Percentiles rank a stretch among this genome's conserved stretches.
These are phyloP conservation scores for Pyxicephalus adspersus DNA, from an alignment of 2,113 vertebrate genomes.

Conservation along the genomic window DNA sequence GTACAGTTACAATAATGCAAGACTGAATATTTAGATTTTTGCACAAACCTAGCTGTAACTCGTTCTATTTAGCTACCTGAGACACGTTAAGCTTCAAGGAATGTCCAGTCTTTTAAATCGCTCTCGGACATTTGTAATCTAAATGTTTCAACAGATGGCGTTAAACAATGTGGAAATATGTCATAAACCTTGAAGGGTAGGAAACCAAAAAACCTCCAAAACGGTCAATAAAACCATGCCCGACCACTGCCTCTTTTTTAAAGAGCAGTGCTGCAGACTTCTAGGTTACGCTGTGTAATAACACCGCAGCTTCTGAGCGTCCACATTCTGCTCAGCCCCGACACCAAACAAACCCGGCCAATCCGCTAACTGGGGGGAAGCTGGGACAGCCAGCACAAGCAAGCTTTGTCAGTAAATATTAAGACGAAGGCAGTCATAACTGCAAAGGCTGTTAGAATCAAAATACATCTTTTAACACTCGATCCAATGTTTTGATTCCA, in stretches of 20 bases:
- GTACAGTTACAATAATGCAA: no score
- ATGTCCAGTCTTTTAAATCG: neutral
- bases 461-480: conserved; percentile 42
- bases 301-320: conserved; percentile 3
- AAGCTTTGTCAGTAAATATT: conserved; percentile 24
- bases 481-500: conserved; percentile 44
- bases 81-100: neutral
- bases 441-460: neutral
- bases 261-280: neutral
- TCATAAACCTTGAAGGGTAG: conserved; percentile 4
- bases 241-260: neutral
- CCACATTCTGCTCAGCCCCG: neutral
- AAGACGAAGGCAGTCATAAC: neutral
- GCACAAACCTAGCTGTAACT: no score
- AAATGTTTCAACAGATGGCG: neutral
- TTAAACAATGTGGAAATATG: neutral
- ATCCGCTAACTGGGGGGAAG: neutral
- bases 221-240: neutral
- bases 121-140: neutral
- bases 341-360: neutral
- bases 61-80: no score
- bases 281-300: conserved; percentile 3
- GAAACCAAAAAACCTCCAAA: neutral
- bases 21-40: no score
- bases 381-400: neutral